Base-by-base conservation (phyloP, 2,888 invertebrate genomes). In the Pammene fasciana region DNA sequence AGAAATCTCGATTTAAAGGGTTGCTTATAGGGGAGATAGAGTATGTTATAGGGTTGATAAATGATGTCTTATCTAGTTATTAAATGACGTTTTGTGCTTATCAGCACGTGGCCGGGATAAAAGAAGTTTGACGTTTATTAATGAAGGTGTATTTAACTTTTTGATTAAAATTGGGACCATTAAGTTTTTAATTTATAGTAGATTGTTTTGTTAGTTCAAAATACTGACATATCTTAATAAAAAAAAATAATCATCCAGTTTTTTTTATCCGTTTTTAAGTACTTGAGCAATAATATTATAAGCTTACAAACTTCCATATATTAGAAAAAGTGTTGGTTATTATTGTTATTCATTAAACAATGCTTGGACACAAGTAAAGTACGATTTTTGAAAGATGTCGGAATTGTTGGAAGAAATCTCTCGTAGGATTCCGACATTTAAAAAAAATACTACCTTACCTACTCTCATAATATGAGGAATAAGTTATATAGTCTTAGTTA, bases 11-110 rank as follows among this genome's bases (percentile, higher is more conserved):
- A 70, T 65, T 18, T 59, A 65, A 65, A 70, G 68, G 68, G 68
- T 70, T 65, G 65, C 18, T 52, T 46, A 18, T 52, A 54, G 65
- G 65, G 70, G 70, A 54, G 65, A 52, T 56, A 48, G 16, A 65
- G 57, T 68, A 62, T 62, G 60, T 55, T 50, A n/a, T 50, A 50
- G 55, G 16, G 38, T 16, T 70, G 70, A 70, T 70, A 65, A 65
- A 70, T 65, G 65, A 60, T 38, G 54, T 70, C 70, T 70, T 70
- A 70, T 70, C 70, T 70, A 16, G 68, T 65, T 65, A 70, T 70
- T 65, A 65, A 70, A 70, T 60, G 54, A 41, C 46, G 65, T 54
- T 65, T 59, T 48, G 14, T 54, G 60, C 52, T 52, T 57, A 52
- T 52, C 52, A 60, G 65, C 65, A 70, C 70, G 70, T 70, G 70